Evolutionary conservation across 2,888 invertebrate species (phyloP), one percentile per base, ranked within the genome.

Genomic region (Kryphioiulus occultus): DNA sequence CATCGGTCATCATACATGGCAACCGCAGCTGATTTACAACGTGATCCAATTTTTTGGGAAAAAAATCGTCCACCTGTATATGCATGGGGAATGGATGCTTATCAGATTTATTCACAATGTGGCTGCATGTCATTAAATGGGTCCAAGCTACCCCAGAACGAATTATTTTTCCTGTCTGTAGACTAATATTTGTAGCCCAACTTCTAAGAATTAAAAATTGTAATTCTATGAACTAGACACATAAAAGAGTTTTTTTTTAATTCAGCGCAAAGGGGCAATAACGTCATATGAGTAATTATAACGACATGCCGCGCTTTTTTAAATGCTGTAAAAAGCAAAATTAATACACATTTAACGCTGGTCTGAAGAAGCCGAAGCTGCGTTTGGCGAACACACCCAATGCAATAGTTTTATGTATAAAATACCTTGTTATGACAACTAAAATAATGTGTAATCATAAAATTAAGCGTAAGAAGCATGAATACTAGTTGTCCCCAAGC

Each of bases 391-490:
- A 78, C 78, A 78, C 78, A 78, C 78, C 78, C 78, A 78, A 15
- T 30, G 78, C 22, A 78, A 78, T 78, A 30, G 22, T 30, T 78
- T 78, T 78, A 68, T 68, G 35, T 26, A 26, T 26, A 68, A 68
- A 68, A 68, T 68, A 30, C 30, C 78, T 15, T 78, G 78, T 78
- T 78, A 78, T 78, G 78, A 78, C 78, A 78, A 15, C 78, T 22
- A 78, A 78, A 78, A 78, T 78, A 78, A 78, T 78, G 78, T 78
- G 78, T 78, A 78, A 78, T 78, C 78, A 78, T 78, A 78, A 78
- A 78, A 78, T 78, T 78, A 78, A 78, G 78, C 15, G 15, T 30
- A 78, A 78, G 78, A 78, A 30, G 30, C 78, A 26, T 78, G 78
- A 78, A 30, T 78, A 30, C 22, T 12, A 78, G 30, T 78, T 78